Evolutionary conservation across 2,888 invertebrate genomes (phyloP).

Genomic region (Ophioninae sp.): DNA sequence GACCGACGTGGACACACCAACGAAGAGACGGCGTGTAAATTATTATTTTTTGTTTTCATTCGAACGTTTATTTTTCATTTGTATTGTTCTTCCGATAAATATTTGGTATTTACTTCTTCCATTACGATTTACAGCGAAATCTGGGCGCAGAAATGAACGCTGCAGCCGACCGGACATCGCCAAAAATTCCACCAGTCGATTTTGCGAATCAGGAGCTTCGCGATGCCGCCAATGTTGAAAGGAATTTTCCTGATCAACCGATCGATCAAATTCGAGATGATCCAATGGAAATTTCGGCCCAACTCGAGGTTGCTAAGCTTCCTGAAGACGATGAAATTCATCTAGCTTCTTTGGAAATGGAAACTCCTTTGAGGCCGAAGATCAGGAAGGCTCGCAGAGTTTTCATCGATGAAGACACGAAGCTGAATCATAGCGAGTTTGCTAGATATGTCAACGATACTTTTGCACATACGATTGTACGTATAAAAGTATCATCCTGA

Average conservation of each 20-base stretch:
- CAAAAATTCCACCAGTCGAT: background rate
- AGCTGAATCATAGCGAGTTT: background rate
- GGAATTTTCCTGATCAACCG: background rate
- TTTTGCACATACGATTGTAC: conserved; percentile 26
- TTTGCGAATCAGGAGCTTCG: background rate
- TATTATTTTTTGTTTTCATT: background rate
- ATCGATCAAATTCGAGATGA: background rate
- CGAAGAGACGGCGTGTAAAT: conserved; percentile 57
- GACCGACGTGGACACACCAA: conserved; percentile 44
- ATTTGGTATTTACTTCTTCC: background rate
- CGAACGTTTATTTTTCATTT: background rate
- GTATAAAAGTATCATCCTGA: background rate
- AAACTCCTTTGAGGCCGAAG: background rate
- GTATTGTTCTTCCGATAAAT: background rate
- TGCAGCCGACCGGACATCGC: background rate
- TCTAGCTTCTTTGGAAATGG: conserved; percentile 16
- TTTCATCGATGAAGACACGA: conserved; percentile 17
- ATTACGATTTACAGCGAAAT: conserved; percentile 23
- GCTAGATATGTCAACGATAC: background rate
- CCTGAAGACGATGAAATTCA: conserved; percentile 10
- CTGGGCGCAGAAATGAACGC: conserved; percentile 3
- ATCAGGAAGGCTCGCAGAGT: background rate
- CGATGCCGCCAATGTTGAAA: background rate
- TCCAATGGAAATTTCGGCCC: background rate
- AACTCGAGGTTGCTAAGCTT: background rate